Percentiles rank a stretch among this genome's conserved stretches.
Evolutionary conservation across 2,113 vertebrate genomes (phyloP).

Genomic region (Nothobranchius kuhntae): DNA sequence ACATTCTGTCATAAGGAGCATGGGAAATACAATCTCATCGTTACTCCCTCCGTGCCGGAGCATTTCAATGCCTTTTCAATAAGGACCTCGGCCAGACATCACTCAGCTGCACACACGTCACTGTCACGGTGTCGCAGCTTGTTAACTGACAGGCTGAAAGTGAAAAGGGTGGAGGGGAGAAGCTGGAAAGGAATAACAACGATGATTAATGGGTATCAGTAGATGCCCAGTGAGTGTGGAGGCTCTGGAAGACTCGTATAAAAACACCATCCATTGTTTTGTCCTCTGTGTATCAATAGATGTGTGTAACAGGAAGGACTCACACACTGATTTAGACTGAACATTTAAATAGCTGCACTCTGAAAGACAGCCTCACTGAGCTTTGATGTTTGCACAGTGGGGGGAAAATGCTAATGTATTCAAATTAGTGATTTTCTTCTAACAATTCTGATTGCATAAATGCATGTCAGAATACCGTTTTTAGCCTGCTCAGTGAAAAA

Average conservation of each 20-base stretch:
- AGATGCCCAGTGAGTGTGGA: constrained; percentile 54
- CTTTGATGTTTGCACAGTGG: constrained; percentile 37
- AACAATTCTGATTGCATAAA: constrained; percentile 48
- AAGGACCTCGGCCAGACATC: constrained; percentile 58
- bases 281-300: constrained; percentile 18
- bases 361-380: constrained; percentile 36
- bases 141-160: constrained; percentile 78
- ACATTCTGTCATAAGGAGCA: constrained; percentile 50
- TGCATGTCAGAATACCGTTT: constrained; percentile 40
- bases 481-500: constrained; percentile 42
- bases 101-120: constrained; percentile 67
- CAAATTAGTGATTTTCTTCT: constrained; percentile 36
- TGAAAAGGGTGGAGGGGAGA: constrained; percentile 30
- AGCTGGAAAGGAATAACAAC: constrained; percentile 62
- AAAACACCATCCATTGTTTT: constrained; percentile 49
- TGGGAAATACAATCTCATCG: constrained; percentile 60
- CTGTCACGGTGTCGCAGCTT: constrained; percentile 74
- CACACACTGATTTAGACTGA: constrained; percentile 17
- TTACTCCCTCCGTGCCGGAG: constrained; percentile 25
- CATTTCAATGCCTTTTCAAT: constrained; percentile 72
- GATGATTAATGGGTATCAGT: constrained; percentile 76
- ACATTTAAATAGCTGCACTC: constrained; percentile 43
- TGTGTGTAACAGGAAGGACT: constrained; percentile 11
- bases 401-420: constrained; percentile 48
- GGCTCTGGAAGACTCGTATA: constrained; percentile 52